Base-by-base conservation (phyloP, 2,888 invertebrate species). In the Euzetes globulus region DNA sequence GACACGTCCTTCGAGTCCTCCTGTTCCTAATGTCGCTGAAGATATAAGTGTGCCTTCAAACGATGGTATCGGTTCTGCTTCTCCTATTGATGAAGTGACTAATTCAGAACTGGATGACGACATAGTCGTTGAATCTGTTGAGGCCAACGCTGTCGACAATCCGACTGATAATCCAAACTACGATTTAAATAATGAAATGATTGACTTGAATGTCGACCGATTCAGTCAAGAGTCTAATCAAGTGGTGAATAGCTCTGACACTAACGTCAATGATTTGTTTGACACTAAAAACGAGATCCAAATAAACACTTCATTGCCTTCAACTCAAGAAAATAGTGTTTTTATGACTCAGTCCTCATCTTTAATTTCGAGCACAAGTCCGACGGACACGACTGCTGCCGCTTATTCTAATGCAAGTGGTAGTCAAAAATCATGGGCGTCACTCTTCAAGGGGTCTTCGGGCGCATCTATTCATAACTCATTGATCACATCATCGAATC, bases 401-500 rank as follows among this genome's bases (percentile, higher is more conserved):
- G 27, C 58, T 50, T 19, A 50, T 27, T 1, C 76, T 73, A 19
- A 29, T 19, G 25, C 22, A 41, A 27, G 19, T 17, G 45, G 41
- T 41, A n/a, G 70, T 70, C 65, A 65, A 17, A 37, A 33, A 71
- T 81, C 83, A 17, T 84, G 82, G 82, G 84, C 84, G 58, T 82
- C 82, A 77, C 77, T 85, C 58, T 80, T 84, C 19, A 82, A 81
- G 65, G 80, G 79, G 47, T 72, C 19, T 37, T 70, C 70, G 13
- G 45, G 45, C 15, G 41, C 70, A 76, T 19, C 65, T 60, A 50
- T 73, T 70, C 73, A 58, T 37, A 22, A 22, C 63, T 65, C 47
- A 22, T 47, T 75, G 19, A 75, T 72, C 13, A 68, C 45, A 19
- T 70, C 70, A 37, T 47, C 73, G 13, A 65, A 25, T 63, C 37